These are phyloP conservation scores for Chrysopa pallens DNA, from an alignment of 1,140 invertebrate species.

Conservation along the genomic window DNA sequence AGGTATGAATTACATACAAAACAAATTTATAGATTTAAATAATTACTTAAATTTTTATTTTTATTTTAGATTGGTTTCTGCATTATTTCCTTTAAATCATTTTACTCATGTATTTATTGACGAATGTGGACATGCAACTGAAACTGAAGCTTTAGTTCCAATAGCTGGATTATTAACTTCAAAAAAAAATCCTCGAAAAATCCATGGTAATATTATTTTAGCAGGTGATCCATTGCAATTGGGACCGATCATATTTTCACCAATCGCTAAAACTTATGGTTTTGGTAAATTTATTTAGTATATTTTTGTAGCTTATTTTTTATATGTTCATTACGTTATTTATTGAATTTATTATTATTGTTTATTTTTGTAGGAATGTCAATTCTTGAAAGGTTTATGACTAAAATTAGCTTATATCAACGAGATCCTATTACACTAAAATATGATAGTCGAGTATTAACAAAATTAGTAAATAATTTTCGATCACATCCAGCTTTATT, in stretches of 20 bases:
- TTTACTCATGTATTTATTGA: conserved; percentile 81
- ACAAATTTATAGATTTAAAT: background rate
- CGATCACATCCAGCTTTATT: conserved; percentile 65
- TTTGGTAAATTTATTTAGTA: conserved; percentile 45
- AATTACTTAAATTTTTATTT: background rate
- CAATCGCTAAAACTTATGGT: conserved; percentile 39
- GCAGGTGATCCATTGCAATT: conserved; percentile 86
- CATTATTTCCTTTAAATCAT: conserved; percentile 47
- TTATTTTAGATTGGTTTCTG: conserved; percentile 11
- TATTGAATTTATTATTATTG: conserved; percentile 1
- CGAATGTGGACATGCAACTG: conserved; percentile 79
- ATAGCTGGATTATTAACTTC: conserved; percentile 26
- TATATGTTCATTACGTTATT: conserved; percentile 36
- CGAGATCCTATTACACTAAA: conserved; percentile 23
- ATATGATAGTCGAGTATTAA: conserved; percentile 50
- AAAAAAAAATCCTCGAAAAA: conserved; percentile 19
- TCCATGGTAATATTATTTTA: conserved; percentile 51
- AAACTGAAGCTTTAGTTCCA: conserved; percentile 73
- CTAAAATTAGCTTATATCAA: conserved; percentile 10
- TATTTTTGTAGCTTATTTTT: conserved; percentile 33
- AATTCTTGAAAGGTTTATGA: conserved; percentile 18
- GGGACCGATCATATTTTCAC: conserved; percentile 62
- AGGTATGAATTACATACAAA: conserved; percentile 4
- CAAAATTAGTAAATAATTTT: conserved; percentile 56
- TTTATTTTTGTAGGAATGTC: conserved; percentile 9